phyloP scores from a whole-genome alignment of 2,113 vertebrate species.

The Acrocephalus arundinaceus region DNA sequence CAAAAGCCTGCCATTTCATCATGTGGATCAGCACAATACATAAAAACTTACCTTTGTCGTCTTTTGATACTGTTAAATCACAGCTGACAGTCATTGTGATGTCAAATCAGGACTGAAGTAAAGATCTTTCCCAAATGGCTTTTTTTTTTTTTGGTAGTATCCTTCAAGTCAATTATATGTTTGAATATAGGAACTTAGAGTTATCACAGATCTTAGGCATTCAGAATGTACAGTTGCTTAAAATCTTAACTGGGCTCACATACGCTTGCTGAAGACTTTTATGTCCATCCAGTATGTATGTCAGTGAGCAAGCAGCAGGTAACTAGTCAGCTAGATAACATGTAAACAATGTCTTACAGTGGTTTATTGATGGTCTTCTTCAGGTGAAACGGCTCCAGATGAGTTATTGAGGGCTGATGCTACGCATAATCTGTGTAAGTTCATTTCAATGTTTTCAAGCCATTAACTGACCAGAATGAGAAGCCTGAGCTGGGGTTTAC shows the following conservation, averaged over 20 bases:
- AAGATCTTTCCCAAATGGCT: not conserved
- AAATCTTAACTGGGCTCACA: not conserved
- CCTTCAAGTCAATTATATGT: not conserved
- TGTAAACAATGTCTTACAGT: not conserved
- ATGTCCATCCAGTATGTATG: not conserved
- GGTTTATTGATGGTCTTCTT: not conserved
- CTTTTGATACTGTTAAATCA: not conserved
- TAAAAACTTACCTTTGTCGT: not conserved
- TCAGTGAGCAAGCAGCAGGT: not conserved
- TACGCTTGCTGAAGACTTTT: not conserved
- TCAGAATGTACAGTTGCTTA: not conserved
- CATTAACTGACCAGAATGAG: not conserved
- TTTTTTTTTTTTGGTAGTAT: not conserved
- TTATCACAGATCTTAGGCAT: not conserved
- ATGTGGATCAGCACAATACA: not conserved
- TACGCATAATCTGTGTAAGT: not conserved
- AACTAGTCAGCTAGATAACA: not conserved
- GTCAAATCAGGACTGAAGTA: not conserved
- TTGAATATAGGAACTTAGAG: not conserved
- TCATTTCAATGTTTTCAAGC: not conserved
- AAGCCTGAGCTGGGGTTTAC: not conserved
- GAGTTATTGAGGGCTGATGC: not conserved
- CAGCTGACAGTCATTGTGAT: not conserved
- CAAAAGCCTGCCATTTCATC: not conserved
- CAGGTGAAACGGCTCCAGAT: not conserved